Base-by-base conservation (phyloP, 64 coral and sea anemone species). In the Dendronephthya gigantea region DNA sequence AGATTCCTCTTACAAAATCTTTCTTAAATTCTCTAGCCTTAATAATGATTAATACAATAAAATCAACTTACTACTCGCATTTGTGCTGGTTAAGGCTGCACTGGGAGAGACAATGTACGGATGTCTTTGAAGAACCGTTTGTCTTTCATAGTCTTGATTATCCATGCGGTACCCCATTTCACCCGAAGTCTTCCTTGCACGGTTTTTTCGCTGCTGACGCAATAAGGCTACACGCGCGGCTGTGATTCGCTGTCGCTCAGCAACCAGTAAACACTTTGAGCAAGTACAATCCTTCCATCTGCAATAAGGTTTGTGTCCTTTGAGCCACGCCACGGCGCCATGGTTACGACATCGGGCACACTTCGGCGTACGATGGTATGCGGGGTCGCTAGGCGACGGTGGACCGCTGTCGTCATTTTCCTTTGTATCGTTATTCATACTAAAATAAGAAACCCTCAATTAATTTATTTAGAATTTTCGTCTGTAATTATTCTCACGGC, bases 281-380 rank as follows among this genome's bases (percentile, higher is more conserved):
- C 72, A 79, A 15, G 72, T 79, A 17, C 72, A 79, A 35, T 79
- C 72, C 32, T 79, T 79, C 72, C 72, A 79, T 36, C 32, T 34
- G 36, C 72, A 79, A 19, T 79, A 79, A 39, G 72, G 72, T 79
- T 79, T 79, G 72, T 79, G 72, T 19, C 72, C 72, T 79, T 79
- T 79, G 72, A 79, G 72, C 72, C 72, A 79, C 72, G 72, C 72
- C 72, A 79, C 72, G 32, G 72, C 72, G 36, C 72, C 72, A 35
- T 79, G 72, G 72, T 79, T 79, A 79, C 72, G 72, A 39, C 72
- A 79, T 34, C 72, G 72, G 31, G 72, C 72, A 29, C 72, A 79
- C 72, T 79, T 79, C 32, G 72, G 72, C 4, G 72, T 79, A 3
- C 72, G 31, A 39, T 79, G 72, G 32, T 79, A 79, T 36, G 72